Base-by-base conservation (phyloP, 2,888 invertebrate species). In the Oxystoma pomonae region DNA sequence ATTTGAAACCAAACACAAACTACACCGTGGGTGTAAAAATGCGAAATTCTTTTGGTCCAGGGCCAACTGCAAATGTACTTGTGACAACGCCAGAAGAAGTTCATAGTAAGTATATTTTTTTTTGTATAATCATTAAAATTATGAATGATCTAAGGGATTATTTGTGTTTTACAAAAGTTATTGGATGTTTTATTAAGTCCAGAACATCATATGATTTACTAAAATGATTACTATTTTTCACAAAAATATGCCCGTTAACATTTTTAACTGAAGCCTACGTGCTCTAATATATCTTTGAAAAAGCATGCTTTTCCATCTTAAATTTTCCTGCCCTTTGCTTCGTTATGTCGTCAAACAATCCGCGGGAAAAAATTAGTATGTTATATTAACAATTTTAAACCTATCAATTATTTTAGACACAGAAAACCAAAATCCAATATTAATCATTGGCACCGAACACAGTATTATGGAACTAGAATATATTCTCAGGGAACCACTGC, bases 11-110 rank as follows among this genome's bases (percentile, higher is more conserved):
- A 0, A 84, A 86, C 20, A 85, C 86, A 19, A 89, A 89, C 73
- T 95, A 94, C 75, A 87, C 87, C 3, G 84, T 94, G n/a, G 87
- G 88, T 16, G 85, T 94, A 19, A 85, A 89, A 1, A 92, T 93
- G 88, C 83, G 90, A 68, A 94, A 94, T 75, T 85, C 85, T 1
- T 86, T 88, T 22, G 94, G 94, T 1, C 88, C 90, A 72, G 93
- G 95, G 1, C 94, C 94, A 0, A 80, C 85, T 2, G 87, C 88
- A 0, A 81, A 81, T 60, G 84, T 85, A 9, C 81, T 82, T 60
- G 86, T 92, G 16, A 84, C 86, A 2, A 93, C 92, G 0, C 87
- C 88, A 1, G 83, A 86, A 7, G 83, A 86, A 77, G 85, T 87
- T 53, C 83, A 84, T 70, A 86, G 90, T 90, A 81, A 78, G 82